Evolutionary conservation across 2,888 invertebrate species (phyloP).

Genomic region (Girardia tigrina): DNA sequence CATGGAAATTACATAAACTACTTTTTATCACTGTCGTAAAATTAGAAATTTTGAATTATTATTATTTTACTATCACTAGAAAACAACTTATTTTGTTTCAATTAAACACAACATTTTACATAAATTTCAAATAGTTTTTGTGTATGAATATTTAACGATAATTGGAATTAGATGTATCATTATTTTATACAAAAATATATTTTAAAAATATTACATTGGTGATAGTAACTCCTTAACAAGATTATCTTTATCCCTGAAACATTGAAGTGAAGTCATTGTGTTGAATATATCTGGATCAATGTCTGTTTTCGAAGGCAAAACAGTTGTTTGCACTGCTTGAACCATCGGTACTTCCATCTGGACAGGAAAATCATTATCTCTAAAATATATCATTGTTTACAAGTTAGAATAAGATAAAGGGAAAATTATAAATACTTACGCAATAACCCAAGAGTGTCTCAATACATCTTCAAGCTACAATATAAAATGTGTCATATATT

Average conservation of each 20-base stretch:
- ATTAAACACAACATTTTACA: too few species aligned
- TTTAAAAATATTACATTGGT: constrained; percentile 75
- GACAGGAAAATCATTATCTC: constrained; percentile 43
- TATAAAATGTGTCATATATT: too few species aligned
- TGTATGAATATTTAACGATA: not conserved
- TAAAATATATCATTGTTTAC: constrained; percentile 37
- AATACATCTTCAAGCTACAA: constrained; percentile 26
- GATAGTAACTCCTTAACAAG: constrained; percentile 79
- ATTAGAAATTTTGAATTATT: too few species aligned
- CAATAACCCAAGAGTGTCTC: constrained; percentile 15
- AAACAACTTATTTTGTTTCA: too few species aligned
- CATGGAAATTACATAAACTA: too few species aligned
- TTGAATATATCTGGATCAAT: constrained; percentile 93
- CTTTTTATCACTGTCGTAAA: too few species aligned
- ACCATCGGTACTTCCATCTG: constrained; percentile 91
- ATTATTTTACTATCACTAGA: too few species aligned
- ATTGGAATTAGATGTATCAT: too few species aligned
- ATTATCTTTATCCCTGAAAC: constrained; percentile 92
- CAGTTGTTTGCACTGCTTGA: constrained; percentile 88
- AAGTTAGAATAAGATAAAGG: not conserved
- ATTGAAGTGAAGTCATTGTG: constrained; percentile 91
- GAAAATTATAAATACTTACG: not conserved
- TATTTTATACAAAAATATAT: too few species aligned
- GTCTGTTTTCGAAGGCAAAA: constrained; percentile 80
- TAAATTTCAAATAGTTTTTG: not conserved